Percentiles rank a stretch among this genome's conserved stretches.
These are phyloP conservation scores for Patella pellucida DNA, from an alignment of 2,888 invertebrate species.

Conservation along the genomic window DNA sequence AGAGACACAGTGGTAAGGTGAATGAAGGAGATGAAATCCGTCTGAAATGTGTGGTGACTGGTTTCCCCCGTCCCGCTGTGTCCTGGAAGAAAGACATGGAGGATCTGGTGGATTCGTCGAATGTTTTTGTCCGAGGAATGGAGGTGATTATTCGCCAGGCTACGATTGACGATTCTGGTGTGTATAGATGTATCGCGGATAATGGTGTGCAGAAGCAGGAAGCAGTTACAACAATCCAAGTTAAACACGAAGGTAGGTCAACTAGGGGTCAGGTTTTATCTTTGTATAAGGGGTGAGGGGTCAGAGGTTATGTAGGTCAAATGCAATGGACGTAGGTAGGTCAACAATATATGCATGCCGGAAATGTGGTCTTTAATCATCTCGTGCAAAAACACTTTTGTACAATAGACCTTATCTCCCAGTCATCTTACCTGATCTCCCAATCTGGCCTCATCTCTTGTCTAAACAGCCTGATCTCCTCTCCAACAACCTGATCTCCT, in stretches of 20 bases:
- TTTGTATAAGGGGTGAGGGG: background rate
- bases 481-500: too few species aligned
- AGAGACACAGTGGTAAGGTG: conserved; percentile 48
- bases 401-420: too few species aligned
- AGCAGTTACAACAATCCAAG: conserved; percentile 53
- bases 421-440: too few species aligned
- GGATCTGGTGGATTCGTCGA: conserved; percentile 40
- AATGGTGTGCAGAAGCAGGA: conserved; percentile 48
- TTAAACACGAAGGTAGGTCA: conserved; percentile 54
- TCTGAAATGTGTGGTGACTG: conserved; percentile 56
- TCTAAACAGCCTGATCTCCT: too few species aligned
- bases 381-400: too few species aligned
- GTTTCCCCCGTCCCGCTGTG: conserved; percentile 55
- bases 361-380: too few species aligned
- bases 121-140: conserved; percentile 44
- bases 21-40: conserved; percentile 57
- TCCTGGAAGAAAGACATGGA: conserved; percentile 57
- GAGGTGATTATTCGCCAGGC: conserved; percentile 53
- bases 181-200: conserved; percentile 61
- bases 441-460: too few species aligned
- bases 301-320: background rate
- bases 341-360: too few species aligned
- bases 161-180: conserved; percentile 57
- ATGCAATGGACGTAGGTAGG: too few species aligned
- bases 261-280: background rate